These are phyloP conservation scores for Anguilla marmorata DNA, from an alignment of 2,797 vertebrate genomes.

Conservation along the genomic window DNA sequence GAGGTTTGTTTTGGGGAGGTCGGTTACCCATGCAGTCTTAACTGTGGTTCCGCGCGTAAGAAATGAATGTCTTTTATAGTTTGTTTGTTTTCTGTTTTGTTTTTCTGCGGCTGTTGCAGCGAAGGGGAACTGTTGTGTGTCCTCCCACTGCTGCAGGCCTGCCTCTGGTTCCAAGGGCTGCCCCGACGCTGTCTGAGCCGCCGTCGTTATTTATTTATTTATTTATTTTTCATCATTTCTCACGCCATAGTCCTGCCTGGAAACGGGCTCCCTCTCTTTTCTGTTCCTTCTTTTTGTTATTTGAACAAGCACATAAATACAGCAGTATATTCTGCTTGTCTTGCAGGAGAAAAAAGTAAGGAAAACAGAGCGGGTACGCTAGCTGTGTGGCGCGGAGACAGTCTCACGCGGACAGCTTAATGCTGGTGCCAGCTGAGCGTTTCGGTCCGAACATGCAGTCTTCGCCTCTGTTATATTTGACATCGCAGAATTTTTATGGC, in stretches of 20 bases:
- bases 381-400: conserved; percentile 40
- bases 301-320: conserved; percentile 56
- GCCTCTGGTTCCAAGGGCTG: neutral
- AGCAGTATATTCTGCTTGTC: conserved; percentile 53
- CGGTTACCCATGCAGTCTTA: neutral
- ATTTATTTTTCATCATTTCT: conserved; percentile 36
- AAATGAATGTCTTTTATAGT: neutral
- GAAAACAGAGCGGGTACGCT: conserved; percentile 53
- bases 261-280: conserved; percentile 34
- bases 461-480: conserved; percentile 45
- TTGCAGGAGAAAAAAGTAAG: neutral
- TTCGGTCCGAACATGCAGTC: conserved; percentile 41
- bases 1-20: neutral
- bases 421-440: conserved; percentile 48
- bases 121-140: neutral
- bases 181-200: conserved; percentile 26
- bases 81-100: conserved; percentile 1
- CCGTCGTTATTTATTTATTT: conserved; percentile 37
- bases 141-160: neutral
- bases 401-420: conserved; percentile 48
- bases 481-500: conserved; percentile 45
- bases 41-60: neutral
- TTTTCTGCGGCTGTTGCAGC: neutral
- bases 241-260: conserved; percentile 31
- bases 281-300: conserved; percentile 53